Conservation (phyloP, 2,888 invertebrate species). For the Drosophila anomelani region DNA sequence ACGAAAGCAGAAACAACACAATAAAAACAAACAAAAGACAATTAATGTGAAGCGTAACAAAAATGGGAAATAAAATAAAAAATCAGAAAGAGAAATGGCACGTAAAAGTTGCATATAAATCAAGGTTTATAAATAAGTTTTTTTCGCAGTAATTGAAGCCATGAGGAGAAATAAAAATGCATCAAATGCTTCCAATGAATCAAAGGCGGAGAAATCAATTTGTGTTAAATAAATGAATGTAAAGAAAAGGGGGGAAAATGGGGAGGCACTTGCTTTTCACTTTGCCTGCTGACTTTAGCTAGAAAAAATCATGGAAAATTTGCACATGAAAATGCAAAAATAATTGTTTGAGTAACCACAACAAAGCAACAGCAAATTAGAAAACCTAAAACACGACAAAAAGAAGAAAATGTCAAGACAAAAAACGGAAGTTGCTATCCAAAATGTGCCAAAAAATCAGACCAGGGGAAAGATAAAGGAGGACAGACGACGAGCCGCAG, state of each 20-base stretch:
- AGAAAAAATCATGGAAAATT: conserved; percentile 10
- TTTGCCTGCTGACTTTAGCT: conserved; percentile 8
- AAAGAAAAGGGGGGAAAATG: neutral
- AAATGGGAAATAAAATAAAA: neutral
- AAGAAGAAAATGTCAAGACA: conserved; percentile 35
- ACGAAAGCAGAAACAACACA: conserved; percentile 7
- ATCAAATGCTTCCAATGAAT: conserved; percentile 40
- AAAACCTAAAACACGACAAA: conserved; percentile 17
- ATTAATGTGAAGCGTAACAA: conserved; percentile 49
- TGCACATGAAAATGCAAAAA: conserved; percentile 59
- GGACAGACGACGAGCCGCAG: conserved; percentile 6
- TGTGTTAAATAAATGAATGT: conserved; percentile 31
- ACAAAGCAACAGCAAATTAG: conserved; percentile 58
- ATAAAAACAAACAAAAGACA: conserved; percentile 39
- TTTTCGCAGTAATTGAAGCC: conserved; percentile 22
- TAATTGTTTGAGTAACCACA: conserved; percentile 64
- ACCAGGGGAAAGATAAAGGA: neutral
- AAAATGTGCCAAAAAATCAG: conserved; percentile 33
- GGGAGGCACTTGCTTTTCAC: conserved; percentile 30
- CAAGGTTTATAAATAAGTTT: conserved; percentile 32
- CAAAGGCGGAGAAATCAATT: conserved; percentile 32
- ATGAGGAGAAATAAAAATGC: conserved; percentile 17
- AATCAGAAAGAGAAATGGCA: conserved; percentile 23
- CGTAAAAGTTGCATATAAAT: conserved; percentile 41
- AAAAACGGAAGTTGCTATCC: conserved; percentile 60